Evolutionary conservation across 2,888 invertebrate species (phyloP), one percentile per base, ranked within the genome.

Genomic region (Frankliniella intonsa): DNA sequence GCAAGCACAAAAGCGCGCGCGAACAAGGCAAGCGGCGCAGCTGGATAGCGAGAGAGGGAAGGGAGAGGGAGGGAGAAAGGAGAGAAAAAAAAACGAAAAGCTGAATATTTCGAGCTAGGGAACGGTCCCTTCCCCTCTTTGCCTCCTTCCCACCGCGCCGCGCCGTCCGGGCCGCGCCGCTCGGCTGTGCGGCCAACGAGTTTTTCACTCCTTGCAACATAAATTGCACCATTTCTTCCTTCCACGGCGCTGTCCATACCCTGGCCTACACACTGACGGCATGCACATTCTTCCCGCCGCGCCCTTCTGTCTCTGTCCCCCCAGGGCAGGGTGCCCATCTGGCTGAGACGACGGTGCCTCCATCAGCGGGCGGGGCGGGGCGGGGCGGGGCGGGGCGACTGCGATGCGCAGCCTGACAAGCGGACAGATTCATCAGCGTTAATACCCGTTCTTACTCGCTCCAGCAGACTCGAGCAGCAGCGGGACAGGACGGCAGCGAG

Each of bases 11-110:
- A 76, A 76, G 69, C 69, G 38, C 38, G 8, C 69, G 69, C 69
- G 69, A 76, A 76, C 69, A 76, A 76, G 69, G 69, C 69, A 76
- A 76, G 69, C 25, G 69, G 69, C 25, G 69, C 69, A 22, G 62
- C 62, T 62, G 62, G 62, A 17, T 62, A 5, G 38, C 38, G 38
- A 38, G 38, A 14, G 55, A 55, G 55, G 14, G 55, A 55, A 55
- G 55, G 55, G 55, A 55, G 55, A 7, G 14, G 2, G 55, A 7
- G 55, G 55, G 55, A 69, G 25, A 76, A 25, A 69, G 55, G 17
- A 62, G 62, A 14, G 14, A 62, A 62, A 62, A n/a, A 62, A 19
- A 62, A 2, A 38, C 2, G 3, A 62, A 62, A 62, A 62, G n/a
- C 62, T 17, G 69, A 76, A 76, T 76, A 76, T 76, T 76, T 76